These are phyloP conservation scores for Vespertilio murinus DNA, from an alignment of 2,797 vertebrate genomes.

Conservation along the genomic window DNA sequence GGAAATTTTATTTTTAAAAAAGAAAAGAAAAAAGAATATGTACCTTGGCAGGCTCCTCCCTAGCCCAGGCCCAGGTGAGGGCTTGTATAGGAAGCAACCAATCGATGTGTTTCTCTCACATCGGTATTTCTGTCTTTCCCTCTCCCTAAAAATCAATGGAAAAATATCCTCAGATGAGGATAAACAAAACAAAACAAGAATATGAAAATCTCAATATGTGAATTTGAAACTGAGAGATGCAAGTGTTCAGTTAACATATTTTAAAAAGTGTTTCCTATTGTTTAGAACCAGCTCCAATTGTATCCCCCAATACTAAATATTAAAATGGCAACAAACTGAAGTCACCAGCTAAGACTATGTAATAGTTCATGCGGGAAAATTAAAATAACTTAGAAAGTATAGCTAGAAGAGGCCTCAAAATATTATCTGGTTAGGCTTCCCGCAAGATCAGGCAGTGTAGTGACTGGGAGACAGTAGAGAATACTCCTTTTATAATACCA, in stretches of 20 bases:
- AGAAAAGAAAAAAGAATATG: no score
- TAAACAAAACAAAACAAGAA: not conserved
- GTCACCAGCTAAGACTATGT: not conserved
- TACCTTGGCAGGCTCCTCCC: no score
- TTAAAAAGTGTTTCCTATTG: not conserved
- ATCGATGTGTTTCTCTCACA: not conserved
- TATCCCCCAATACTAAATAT: not conserved
- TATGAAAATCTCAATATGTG: constrained; percentile 61
- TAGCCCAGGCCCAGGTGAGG: no score
- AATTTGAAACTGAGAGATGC: constrained; percentile 42
- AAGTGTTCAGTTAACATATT: not conserved
- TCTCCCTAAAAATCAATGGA: not conserved
- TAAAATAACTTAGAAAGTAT: constrained; percentile 27
- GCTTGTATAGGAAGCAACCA: not conserved
- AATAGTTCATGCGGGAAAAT: constrained; percentile 7
- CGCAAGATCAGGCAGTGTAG: not conserved
- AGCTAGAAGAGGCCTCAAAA: not conserved
- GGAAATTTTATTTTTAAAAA: no score
- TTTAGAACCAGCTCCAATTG: not conserved
- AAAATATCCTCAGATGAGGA: not conserved
- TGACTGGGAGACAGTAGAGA: not conserved
- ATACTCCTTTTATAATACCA: not conserved
- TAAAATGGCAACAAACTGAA: constrained; percentile 11
- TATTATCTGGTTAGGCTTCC: not conserved
- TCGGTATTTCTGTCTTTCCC: not conserved